Evolutionary conservation across 2,113 vertebrate species (phyloP).

Genomic region (Oryzias melastigma): DNA sequence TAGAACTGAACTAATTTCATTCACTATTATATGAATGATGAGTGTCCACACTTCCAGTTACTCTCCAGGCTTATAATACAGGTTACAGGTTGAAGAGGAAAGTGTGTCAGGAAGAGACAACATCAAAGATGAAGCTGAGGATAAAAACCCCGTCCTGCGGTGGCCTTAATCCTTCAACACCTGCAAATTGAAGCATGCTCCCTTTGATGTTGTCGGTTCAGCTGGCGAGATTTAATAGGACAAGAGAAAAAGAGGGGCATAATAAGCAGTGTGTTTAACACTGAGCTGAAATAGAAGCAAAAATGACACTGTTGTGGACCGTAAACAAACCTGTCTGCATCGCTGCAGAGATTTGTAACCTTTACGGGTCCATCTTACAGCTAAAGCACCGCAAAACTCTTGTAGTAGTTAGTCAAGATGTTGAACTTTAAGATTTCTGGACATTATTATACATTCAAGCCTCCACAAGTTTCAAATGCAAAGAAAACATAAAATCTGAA

Average conservation of each 20-base stretch:
- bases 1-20: too few species aligned
- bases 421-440: constrained; percentile 5
- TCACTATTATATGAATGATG: constrained; percentile 8
- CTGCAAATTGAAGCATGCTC: constrained; percentile 71
- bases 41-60: constrained; percentile 26
- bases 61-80: constrained; percentile 20
- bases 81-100: constrained; percentile 48
- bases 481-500: too few species aligned
- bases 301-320: constrained; percentile 10
- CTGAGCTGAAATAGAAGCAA: constrained; percentile 37
- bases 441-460: constrained; percentile 10
- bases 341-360: constrained; percentile 10
- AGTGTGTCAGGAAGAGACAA: constrained; percentile 61
- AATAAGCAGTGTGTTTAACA: constrained; percentile 35
- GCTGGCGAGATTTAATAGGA: constrained; percentile 47
- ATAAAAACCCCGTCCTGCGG: constrained; percentile 63
- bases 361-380: constrained; percentile 38
- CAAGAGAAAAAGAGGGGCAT: constrained; percentile 34
- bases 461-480: background rate
- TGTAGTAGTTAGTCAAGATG: constrained; percentile 28
- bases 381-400: constrained; percentile 15
- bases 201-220: constrained; percentile 70
- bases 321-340: constrained; percentile 21
- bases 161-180: constrained; percentile 79
- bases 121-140: constrained; percentile 75